phyloP scores from a whole-genome alignment of 1,140 invertebrate genomes.

The Caenorhabditis tropicalis region DNA sequence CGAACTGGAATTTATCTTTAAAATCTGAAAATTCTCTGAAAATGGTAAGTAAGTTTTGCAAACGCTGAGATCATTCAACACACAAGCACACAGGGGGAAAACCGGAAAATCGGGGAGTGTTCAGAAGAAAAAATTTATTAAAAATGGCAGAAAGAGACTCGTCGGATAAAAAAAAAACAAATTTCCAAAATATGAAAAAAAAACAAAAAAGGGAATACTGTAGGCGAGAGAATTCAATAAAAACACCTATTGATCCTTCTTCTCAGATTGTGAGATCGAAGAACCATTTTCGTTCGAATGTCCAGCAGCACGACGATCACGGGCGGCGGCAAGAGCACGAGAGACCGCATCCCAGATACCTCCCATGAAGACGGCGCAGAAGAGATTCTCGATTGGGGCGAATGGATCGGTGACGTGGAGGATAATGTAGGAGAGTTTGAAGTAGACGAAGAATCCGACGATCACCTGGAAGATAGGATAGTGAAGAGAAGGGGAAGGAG shows the following conservation, averaged over 20 bases:
- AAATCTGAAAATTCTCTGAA: not conserved
- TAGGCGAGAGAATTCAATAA: too few relatives aligned
- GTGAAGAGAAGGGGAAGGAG: too few relatives aligned
- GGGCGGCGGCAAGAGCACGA: slow-evolving; percentile 53
- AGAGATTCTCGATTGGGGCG: slow-evolving; percentile 95
- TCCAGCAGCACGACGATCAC: slow-evolving; percentile 47
- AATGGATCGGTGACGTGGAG: slow-evolving; percentile 98
- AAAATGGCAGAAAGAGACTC: not conserved
- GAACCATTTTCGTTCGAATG: slow-evolving; percentile 51
- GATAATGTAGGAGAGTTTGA: slow-evolving; percentile 93
- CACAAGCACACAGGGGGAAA: not conserved
- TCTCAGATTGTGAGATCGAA: slow-evolving; percentile 48
- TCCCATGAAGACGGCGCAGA: slow-evolving; percentile 94
- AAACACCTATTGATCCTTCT: slow-evolving; percentile 56
- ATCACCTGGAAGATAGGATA: slow-evolving; percentile 82
- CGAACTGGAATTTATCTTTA: not conserved
- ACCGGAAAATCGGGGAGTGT: not conserved
- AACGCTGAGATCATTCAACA: not conserved
- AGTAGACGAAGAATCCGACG: slow-evolving; percentile 99
- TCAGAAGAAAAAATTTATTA: not conserved
- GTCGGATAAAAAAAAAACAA: not conserved
- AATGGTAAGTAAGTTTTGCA: not conserved
- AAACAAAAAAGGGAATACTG: not conserved
- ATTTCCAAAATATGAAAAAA: not conserved
- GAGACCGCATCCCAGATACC: slow-evolving; percentile 93